Conservation (phyloP, 2,113 vertebrate species). For the Daphoenositta chrysoptera region DNA sequence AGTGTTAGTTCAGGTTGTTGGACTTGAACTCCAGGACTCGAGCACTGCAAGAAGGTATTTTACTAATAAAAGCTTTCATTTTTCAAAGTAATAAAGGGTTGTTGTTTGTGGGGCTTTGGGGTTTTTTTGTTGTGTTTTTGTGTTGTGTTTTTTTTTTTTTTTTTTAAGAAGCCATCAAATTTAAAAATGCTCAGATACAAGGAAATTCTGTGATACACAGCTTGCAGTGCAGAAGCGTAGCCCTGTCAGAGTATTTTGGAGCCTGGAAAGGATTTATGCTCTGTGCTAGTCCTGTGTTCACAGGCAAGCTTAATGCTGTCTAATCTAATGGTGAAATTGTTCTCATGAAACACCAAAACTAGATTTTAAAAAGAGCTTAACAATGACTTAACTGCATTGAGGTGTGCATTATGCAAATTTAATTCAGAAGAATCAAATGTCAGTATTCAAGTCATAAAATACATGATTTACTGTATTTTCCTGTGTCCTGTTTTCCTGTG, state of each 20-base stretch:
- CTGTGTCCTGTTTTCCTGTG: neutral
- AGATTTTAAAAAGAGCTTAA: neutral
- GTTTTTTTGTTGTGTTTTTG: neutral
- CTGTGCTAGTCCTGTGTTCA: neutral
- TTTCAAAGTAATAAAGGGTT: neutral
- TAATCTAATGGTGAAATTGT: neutral
- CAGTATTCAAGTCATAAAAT: neutral
- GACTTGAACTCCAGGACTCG: neutral
- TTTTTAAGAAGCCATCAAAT: neutral
- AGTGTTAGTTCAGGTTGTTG: neutral
- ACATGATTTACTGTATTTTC: neutral
- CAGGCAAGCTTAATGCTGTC: neutral
- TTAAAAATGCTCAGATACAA: neutral
- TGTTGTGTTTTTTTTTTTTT: rapidly evolving
- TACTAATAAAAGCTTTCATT: neutral
- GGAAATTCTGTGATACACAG: neutral
- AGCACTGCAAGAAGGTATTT: neutral
- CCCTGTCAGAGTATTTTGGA: neutral
- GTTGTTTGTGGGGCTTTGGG: neutral
- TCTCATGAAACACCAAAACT: neutral
- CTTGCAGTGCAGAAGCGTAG: neutral
- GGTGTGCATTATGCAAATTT: neutral
- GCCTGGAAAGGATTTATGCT: neutral
- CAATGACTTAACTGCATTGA: neutral
- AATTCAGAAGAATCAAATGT: neutral